Evolutionary conservation across 2,797 vertebrate genomes (phyloP).

Genomic region (Mallotus villosus): DNA sequence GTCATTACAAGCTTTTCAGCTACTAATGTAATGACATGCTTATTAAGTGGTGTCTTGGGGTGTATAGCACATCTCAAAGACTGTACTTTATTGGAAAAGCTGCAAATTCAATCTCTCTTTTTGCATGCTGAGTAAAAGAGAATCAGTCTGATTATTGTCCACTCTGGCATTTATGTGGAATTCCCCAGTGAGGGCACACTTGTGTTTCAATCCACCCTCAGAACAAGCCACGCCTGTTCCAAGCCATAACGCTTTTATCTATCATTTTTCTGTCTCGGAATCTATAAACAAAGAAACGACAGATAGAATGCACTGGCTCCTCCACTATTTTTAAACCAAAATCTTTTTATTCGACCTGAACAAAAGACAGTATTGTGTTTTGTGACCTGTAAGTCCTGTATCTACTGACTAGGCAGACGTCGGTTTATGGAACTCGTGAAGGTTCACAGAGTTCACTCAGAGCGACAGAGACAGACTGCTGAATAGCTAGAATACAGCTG

Average conservation of each 20-base stretch:
- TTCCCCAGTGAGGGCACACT: background rate
- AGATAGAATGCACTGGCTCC: conserved; percentile 28
- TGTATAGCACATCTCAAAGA: background rate
- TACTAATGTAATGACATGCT: conserved; percentile 62
- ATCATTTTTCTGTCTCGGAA: background rate
- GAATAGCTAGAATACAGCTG: background rate
- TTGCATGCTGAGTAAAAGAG: background rate
- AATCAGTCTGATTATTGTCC: background rate
- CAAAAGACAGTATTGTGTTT: background rate
- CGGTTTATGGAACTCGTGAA: background rate
- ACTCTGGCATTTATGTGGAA: background rate
- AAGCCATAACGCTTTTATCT: conserved; percentile 9
- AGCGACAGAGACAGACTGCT: background rate
- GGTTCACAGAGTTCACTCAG: background rate
- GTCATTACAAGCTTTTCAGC: conserved; percentile 59
- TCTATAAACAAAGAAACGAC: conserved; percentile 59
- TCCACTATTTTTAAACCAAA: background rate
- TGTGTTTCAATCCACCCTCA: background rate
- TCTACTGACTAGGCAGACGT: background rate
- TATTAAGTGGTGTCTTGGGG: conserved; percentile 42
- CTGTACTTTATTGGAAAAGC: background rate
- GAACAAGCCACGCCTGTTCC: background rate
- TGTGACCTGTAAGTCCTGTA: background rate
- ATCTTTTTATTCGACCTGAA: too few relatives aligned
- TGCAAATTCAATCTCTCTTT: background rate